Evolutionary conservation across 1,140 invertebrate genomes (phyloP).

Genomic region (Glossosoma conforme): DNA sequence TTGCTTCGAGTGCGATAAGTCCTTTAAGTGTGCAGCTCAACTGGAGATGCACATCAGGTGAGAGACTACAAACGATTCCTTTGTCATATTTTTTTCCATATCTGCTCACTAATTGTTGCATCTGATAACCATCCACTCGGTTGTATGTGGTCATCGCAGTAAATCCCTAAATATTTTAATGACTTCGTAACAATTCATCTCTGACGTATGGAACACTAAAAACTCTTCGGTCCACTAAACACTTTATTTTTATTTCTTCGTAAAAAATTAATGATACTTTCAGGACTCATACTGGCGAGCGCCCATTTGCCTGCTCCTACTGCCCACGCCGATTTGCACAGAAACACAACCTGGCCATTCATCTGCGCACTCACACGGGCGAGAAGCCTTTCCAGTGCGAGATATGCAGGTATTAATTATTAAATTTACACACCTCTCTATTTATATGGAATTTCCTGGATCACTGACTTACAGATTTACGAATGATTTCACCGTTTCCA

Average conservation of each 20-base stretch:
- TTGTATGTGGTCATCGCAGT: neutral
- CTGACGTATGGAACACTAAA: no score
- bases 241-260: neutral
- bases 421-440: neutral
- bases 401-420: conserved; percentile 54
- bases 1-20: conserved; percentile 54
- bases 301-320: conserved; percentile 64
- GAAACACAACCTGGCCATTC: conserved; percentile 82
- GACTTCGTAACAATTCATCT: no score
- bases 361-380: conserved; percentile 74
- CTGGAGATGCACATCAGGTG: conserved; percentile 54
- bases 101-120: neutral
- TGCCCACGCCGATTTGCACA: conserved; percentile 76
- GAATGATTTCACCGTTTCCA: neutral
- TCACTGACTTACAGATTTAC: neutral
- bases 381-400: conserved; percentile 80
- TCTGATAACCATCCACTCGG: no score
- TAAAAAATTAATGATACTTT: conserved; percentile 8
- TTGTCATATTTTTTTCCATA: neutral
- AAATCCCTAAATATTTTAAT: no score
- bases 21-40: conserved; percentile 56
- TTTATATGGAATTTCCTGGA: no score
- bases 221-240: no score
- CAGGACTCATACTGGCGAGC: conserved; percentile 58
- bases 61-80: no score